These are phyloP conservation scores for Simalia tracyae DNA, from an alignment of 2,797 vertebrate genomes.

Conservation along the genomic window DNA sequence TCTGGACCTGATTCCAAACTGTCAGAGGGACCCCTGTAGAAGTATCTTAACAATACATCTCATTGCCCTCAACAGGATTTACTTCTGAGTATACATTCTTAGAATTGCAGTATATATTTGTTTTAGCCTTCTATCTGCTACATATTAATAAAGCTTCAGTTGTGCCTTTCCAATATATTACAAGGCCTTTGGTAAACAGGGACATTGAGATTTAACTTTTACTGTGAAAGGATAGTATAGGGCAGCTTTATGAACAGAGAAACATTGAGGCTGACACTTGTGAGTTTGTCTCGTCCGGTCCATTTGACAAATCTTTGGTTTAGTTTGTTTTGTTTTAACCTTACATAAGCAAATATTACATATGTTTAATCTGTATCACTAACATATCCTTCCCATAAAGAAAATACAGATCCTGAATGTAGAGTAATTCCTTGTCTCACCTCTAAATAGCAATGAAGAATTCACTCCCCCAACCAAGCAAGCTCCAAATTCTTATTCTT, in stretches of 20 bases:
- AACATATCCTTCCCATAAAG: neutral
- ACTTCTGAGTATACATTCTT: neutral
- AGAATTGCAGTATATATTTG: neutral
- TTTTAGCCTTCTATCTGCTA: neutral
- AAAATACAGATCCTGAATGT: neutral
- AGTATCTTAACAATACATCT: neutral
- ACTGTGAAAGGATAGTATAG: neutral
- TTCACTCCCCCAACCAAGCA: neutral
- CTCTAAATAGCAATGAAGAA: neutral
- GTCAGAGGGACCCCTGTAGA: neutral
- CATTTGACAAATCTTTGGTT: neutral
- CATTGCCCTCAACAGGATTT: neutral
- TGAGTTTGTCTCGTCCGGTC: neutral
- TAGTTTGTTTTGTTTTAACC: neutral
- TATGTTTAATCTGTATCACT: neutral
- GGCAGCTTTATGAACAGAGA: neutral
- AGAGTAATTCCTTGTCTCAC: neutral
- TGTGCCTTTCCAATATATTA: neutral
- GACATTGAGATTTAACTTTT: neutral
- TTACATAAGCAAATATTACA: neutral
- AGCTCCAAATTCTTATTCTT: conserved; percentile 18
- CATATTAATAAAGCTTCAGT: neutral
- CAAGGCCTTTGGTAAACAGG: neutral
- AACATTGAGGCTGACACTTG: neutral
- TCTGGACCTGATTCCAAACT: neutral